phyloP scores from a whole-genome alignment of 2,888 invertebrate species.

The Drosophila siamana region DNA sequence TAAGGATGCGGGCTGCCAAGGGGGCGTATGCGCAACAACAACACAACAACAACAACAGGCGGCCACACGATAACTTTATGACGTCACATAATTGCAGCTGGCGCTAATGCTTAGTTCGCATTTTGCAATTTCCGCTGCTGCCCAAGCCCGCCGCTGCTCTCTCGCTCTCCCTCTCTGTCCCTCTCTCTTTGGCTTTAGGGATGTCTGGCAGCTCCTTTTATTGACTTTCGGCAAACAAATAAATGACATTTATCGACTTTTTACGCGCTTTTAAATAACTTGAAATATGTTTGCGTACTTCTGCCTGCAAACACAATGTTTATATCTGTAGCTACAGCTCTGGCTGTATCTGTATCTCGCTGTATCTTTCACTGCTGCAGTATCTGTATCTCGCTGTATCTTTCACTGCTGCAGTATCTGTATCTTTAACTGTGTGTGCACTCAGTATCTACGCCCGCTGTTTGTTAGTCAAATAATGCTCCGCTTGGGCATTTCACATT shows the following conservation, averaged over 20 bases:
- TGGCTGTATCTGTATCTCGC: slow-evolving; percentile 28
- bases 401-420: slow-evolving; percentile 35
- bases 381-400: slow-evolving; percentile 38
- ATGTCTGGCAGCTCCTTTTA: slow-evolving; percentile 36
- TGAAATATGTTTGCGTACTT: slow-evolving; percentile 76
- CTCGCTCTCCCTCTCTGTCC: background rate
- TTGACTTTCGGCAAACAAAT: slow-evolving; percentile 75
- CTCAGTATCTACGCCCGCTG: slow-evolving; percentile 62
- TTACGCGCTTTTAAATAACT: slow-evolving; percentile 80
- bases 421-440: slow-evolving; percentile 46
- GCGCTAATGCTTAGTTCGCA: slow-evolving; percentile 62
- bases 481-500: slow-evolving; percentile 43
- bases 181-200: background rate
- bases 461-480: slow-evolving; percentile 68
- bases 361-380: slow-evolving; percentile 33
- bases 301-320: slow-evolving; percentile 54
- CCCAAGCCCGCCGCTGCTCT: slow-evolving; percentile 25
- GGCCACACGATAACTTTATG: slow-evolving; percentile 49
- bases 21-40: slow-evolving; percentile 44
- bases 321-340: slow-evolving; percentile 35
- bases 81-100: slow-evolving; percentile 76
- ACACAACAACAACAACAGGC: slow-evolving; percentile 8
- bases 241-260: slow-evolving; percentile 82
- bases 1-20: slow-evolving; percentile 40
- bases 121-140: slow-evolving; percentile 50